Percentiles rank a stretch among this genome's conserved stretches.
phyloP scores from a whole-genome alignment of 2,113 vertebrate species.

The Phrynosoma blainvillii region DNA sequence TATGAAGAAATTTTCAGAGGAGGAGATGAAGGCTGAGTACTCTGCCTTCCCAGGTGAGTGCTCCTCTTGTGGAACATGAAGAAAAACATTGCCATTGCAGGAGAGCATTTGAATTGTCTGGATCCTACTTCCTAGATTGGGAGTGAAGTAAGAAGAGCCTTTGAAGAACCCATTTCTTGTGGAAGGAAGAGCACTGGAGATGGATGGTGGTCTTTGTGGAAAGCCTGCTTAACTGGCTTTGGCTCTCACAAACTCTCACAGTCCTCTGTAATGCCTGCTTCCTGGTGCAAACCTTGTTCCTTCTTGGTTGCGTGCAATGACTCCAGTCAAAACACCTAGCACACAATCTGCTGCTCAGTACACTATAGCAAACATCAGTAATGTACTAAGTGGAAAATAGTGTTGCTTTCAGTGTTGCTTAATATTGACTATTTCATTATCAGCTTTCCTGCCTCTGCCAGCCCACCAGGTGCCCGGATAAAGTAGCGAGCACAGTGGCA shows the following conservation, averaged over 20 bases:
- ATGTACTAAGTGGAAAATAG: too few relatives aligned
- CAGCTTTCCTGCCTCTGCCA: too few relatives aligned
- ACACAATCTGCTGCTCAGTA: too few relatives aligned
- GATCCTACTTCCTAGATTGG: not conserved
- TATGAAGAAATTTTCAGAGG: conserved; percentile 47
- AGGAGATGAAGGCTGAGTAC: conserved; percentile 19
- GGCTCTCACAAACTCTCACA: not conserved
- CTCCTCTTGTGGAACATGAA: conserved; percentile 13
- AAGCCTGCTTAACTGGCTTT: not conserved
- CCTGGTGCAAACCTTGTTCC: too few relatives aligned
- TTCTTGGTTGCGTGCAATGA: too few relatives aligned
- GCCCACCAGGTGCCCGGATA: too few relatives aligned
- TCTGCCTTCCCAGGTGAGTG: conserved; percentile 20
- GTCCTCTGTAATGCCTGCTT: not conserved
- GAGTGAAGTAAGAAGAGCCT: not conserved
- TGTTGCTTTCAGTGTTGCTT: too few relatives aligned
- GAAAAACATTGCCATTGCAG: not conserved
- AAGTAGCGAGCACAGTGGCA: too few relatives aligned
- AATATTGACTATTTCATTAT: too few relatives aligned
- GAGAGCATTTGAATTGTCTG: not conserved
- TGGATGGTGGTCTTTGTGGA: not conserved
- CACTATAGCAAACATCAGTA: too few relatives aligned
- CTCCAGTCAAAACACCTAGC: too few relatives aligned
- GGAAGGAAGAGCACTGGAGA: not conserved
- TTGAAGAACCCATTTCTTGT: not conserved